These are phyloP conservation scores for Elgaria multicarinata DNA, from an alignment of 2,113 vertebrate genomes.

Conservation along the genomic window DNA sequence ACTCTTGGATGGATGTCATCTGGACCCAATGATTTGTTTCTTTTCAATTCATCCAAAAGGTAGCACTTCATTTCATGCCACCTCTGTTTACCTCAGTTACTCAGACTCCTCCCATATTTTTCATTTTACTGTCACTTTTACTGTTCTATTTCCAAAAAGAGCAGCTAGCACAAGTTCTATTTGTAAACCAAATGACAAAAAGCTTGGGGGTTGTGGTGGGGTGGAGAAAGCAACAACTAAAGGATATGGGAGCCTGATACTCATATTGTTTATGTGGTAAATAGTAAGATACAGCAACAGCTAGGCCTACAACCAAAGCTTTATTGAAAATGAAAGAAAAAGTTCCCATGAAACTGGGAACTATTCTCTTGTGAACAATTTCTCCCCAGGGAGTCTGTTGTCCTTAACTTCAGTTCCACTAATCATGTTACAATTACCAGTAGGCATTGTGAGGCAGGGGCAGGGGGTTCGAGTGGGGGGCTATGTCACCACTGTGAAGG, in stretches of 20 bases:
- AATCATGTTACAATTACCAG: not conserved
- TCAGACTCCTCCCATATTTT: not conserved
- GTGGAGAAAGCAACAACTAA: not conserved
- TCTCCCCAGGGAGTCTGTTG: no score
- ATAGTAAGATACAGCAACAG: no score
- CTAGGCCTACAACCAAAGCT: no score
- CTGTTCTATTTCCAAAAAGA: no score
- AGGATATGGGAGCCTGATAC: not conserved
- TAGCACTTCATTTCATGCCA: not conserved
- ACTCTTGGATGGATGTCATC: no score
- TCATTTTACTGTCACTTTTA: no score
- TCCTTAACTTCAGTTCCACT: no score
- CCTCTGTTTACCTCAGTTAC: not conserved
- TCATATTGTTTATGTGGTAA: no score
- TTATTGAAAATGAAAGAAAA: no score
- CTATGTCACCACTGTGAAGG: not conserved
- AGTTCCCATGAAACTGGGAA: no score
- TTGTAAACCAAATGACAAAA: not conserved
- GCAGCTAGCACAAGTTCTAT: not conserved
- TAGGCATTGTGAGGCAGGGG: not conserved
- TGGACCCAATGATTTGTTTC: not conserved
- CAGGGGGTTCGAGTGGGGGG: no score
- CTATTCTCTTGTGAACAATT: no score
- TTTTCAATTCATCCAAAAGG: not conserved
- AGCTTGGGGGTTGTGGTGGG: not conserved